A percentile compares a stretch with the other conserved stretches of the same genome.
Evolutionary conservation across 2,888 invertebrate genomes (phyloP).

Genomic region (Torymus texanus): DNA sequence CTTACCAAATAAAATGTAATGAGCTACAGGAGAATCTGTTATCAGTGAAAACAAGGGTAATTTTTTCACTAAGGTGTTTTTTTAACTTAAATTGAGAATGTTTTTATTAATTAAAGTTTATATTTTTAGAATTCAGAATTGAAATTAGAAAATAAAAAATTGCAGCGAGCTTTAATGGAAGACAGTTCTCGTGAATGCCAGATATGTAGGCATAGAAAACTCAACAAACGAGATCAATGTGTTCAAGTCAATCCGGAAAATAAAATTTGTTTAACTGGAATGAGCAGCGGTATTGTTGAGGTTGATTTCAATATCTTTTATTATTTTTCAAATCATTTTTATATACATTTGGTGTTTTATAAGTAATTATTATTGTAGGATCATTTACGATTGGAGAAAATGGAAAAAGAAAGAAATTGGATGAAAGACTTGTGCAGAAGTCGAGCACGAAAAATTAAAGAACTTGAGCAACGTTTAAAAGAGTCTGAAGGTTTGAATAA

Average conservation of each 20-base stretch:
- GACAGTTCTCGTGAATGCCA: constrained; percentile 64
- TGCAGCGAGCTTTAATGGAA: constrained; percentile 59
- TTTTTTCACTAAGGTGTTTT: constrained; percentile 22
- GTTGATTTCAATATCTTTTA: constrained; percentile 59
- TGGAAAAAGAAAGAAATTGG: constrained; percentile 76
- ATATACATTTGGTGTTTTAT: not conserved
- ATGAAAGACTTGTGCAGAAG: constrained; percentile 76
- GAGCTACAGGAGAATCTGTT: constrained; percentile 65
- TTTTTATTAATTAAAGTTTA: constrained; percentile 13
- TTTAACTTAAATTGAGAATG: not conserved
- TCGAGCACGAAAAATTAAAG: constrained; percentile 69
- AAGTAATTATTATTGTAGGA: constrained; percentile 71
- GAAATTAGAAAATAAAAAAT: constrained; percentile 60
- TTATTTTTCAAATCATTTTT: not conserved
- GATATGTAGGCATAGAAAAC: constrained; percentile 60
- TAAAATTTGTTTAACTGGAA: constrained; percentile 58
- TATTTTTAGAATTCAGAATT: constrained; percentile 59
- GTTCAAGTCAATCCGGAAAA: constrained; percentile 65
- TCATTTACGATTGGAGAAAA: constrained; percentile 76
- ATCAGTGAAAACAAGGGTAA: constrained; percentile 63
- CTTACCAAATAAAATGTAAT: constrained; percentile 67
- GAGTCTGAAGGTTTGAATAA: constrained; percentile 57
- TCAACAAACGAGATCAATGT: constrained; percentile 63
- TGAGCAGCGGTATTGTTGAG: constrained; percentile 64
- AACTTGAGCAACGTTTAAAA: constrained; percentile 60